Conservation (phyloP, 2,888 invertebrate species). For the Sussaba pulchella region DNA sequence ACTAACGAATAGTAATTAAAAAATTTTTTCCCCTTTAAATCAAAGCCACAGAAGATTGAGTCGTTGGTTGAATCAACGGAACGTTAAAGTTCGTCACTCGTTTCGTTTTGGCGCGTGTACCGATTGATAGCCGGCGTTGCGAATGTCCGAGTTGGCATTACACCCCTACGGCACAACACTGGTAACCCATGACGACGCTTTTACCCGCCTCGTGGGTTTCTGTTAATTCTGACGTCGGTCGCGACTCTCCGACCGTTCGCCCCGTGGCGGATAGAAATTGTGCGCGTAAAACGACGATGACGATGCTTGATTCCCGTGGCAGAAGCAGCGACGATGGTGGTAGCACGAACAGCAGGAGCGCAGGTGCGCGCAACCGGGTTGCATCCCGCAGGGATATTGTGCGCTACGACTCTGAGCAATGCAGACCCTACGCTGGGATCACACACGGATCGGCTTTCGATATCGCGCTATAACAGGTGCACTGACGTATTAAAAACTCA, state of each 20-base stretch:
- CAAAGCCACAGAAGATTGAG: not conserved
- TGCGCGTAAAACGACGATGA: conserved; percentile 30
- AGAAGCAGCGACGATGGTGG: not conserved
- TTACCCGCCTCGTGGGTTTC: conserved; percentile 30
- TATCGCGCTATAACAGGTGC: conserved; percentile 17
- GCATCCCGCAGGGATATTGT: conserved; percentile 41
- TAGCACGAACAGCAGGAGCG: conserved; percentile 27
- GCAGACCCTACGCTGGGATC: not conserved
- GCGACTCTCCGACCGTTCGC: conserved; percentile 11
- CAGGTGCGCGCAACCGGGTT: conserved; percentile 49
- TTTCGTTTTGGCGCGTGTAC: not conserved
- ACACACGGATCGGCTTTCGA: not conserved
- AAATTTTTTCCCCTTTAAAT: conserved; percentile 2
- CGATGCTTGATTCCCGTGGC: conserved; percentile 17
- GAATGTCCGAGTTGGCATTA: conserved; percentile 29
- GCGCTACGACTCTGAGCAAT: conserved; percentile 5
- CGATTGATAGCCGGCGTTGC: conserved; percentile 9
- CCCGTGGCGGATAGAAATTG: conserved; percentile 22
- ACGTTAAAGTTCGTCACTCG: not conserved
- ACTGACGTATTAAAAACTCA: conserved; percentile 5
- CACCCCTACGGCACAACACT: conserved; percentile 60
- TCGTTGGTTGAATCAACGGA: not conserved
- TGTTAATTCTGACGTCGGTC: conserved; percentile 19
- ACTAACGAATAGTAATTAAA: not conserved
- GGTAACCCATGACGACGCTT: conserved; percentile 68